Percentiles rank a stretch among this genome's conserved stretches.
These are phyloP conservation scores for Drosophila acutilabella DNA, from an alignment of 2,888 invertebrate genomes.

Conservation along the genomic window DNA sequence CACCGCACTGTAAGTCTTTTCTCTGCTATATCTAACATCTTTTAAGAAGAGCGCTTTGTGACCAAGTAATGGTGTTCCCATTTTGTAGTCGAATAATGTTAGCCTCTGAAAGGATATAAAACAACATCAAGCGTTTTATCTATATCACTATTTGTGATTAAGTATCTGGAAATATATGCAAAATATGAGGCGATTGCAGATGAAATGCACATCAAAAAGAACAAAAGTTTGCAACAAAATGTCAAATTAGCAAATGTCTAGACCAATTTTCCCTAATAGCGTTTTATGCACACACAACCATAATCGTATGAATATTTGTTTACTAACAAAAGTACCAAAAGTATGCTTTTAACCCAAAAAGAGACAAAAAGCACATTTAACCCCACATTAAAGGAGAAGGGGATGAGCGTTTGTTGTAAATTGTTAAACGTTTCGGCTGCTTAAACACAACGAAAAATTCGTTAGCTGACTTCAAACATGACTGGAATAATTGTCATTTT, in stretches of 20 bases:
- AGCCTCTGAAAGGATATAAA: not conserved
- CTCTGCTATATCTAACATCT: too few relatives aligned
- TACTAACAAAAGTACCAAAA: not conserved
- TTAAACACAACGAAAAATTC: constrained; percentile 26
- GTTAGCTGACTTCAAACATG: constrained; percentile 56
- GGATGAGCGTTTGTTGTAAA: constrained; percentile 15
- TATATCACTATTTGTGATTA: constrained; percentile 11
- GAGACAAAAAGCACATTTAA: constrained; percentile 21
- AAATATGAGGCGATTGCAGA: not conserved
- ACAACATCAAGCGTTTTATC: not conserved
- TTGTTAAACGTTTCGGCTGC: constrained; percentile 30
- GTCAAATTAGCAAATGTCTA: constrained; percentile 56
- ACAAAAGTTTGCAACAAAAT: constrained; percentile 21
- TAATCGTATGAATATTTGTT: constrained; percentile 2
- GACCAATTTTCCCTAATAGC: constrained; percentile 62
- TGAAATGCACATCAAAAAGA: constrained; percentile 11
- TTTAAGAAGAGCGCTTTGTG: too few relatives aligned
- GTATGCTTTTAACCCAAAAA: constrained; percentile 23
- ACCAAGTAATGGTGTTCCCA: too few relatives aligned
- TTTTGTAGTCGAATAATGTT: not conserved
- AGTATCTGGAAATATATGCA: constrained; percentile 5
- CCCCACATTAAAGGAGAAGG: constrained; percentile 6
- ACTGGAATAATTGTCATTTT: constrained; percentile 72
- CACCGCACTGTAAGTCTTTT: too few relatives aligned
- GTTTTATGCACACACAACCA: constrained; percentile 3